Conservation (phyloP, 2,797 vertebrate genomes). For the Enteromius argenteus region DNA sequence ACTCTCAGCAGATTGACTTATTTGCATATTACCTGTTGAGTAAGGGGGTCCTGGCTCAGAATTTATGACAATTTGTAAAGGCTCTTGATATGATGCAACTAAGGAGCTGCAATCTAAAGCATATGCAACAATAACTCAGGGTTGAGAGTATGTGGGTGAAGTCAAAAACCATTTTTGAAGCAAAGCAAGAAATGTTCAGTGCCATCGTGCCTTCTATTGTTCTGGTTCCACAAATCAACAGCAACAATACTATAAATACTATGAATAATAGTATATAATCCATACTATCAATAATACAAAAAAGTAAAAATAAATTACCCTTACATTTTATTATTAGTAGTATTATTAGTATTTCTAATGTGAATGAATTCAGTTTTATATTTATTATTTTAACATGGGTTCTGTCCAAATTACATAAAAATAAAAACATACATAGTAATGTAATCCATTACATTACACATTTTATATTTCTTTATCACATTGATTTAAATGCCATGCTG, state of each 20-base stretch:
- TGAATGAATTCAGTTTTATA: background rate
- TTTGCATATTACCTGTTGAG: slow-evolving; percentile 36
- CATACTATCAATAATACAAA: too few species aligned
- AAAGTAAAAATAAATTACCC: background rate
- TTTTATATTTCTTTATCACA: too few species aligned
- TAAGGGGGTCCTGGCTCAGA: slow-evolving; percentile 9
- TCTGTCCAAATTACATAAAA: background rate
- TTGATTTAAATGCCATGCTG: background rate
- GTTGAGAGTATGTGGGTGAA: background rate
- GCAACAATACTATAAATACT: background rate
- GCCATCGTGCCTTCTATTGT: background rate
- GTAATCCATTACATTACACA: too few species aligned
- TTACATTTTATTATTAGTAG: too few species aligned
- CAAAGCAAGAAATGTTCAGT: background rate
- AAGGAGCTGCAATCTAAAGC: slow-evolving; percentile 1
- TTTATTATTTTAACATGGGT: background rate
- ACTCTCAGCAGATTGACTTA: slow-evolving; percentile 31
- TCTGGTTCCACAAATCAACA: background rate
- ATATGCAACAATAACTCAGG: background rate
- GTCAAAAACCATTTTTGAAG: background rate
- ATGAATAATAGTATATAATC: too few species aligned
- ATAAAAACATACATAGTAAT: too few species aligned
- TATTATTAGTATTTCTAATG: background rate
- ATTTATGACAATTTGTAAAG: background rate
- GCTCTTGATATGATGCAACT: background rate